Percentiles rank a stretch among this genome's conserved stretches.
Evolutionary conservation across 2,797 vertebrate genomes (phyloP).

Genomic region (Numenius phaeopus): DNA sequence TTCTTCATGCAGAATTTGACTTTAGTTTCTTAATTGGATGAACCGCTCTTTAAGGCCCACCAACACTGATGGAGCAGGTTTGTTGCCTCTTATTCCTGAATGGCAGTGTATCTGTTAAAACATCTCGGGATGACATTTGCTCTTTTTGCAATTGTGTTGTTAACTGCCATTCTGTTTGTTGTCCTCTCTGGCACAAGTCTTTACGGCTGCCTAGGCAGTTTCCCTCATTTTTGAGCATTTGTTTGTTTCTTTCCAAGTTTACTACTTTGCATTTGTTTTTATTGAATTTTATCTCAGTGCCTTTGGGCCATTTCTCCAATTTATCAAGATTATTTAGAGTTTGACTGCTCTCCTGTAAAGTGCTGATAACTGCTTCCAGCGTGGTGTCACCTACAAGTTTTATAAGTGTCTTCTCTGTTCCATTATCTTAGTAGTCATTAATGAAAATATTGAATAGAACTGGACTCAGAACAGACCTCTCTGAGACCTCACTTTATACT

Average conservation of each 20-base stretch:
- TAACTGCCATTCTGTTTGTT: background rate
- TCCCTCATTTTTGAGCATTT: background rate
- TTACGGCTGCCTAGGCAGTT: background rate
- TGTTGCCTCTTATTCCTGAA: background rate
- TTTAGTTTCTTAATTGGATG: background rate
- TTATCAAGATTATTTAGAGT: background rate
- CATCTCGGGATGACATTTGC: background rate
- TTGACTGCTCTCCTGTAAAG: background rate
- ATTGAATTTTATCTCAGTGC: background rate
- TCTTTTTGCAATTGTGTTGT: background rate
- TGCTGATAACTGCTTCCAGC: background rate
- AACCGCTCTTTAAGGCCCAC: background rate
- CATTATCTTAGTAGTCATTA: background rate
- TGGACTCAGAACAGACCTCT: background rate
- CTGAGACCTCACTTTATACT: background rate
- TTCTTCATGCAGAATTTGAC: background rate
- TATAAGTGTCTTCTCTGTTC: background rate
- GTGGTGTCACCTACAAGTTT: background rate
- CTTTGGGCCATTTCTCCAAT: background rate
- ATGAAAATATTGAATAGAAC: background rate
- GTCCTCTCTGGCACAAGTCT: background rate
- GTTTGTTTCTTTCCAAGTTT: background rate
- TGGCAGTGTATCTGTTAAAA: background rate
- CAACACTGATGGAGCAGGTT: background rate
- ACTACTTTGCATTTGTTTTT: background rate